Evolutionary conservation across 2,113 vertebrate genomes (phyloP).

Genomic region (Todiramphus saurophagus): DNA sequence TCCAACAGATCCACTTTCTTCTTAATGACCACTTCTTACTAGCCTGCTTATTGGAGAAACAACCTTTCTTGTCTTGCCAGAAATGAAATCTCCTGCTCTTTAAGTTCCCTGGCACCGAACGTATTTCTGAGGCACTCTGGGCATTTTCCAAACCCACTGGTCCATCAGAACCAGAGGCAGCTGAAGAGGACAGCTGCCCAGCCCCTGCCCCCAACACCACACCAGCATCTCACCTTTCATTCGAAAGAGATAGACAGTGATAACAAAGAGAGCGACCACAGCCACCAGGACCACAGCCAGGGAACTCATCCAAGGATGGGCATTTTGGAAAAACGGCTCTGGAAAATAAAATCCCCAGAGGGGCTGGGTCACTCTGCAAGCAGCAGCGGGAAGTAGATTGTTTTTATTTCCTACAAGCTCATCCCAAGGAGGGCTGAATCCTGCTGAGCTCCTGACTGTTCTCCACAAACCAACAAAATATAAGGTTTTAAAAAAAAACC

Average conservation of each 20-base stretch:
- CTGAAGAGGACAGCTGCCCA: too few species aligned
- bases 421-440: not conserved
- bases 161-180: accelerated
- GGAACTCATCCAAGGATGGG: not conserved
- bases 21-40: not conserved
- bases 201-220: not conserved
- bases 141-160: too few species aligned
- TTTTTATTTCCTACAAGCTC: not conserved
- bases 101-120: not conserved
- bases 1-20: too few species aligned
- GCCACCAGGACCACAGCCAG: not conserved
- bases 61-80: not conserved
- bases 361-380: not conserved
- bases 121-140: accelerated
- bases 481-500: too few species aligned
- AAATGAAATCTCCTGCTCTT: not conserved
- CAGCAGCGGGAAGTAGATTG: accelerated
- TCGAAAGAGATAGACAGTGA: not conserved
- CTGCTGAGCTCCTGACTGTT: not conserved
- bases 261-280: accelerated
- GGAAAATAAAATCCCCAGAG: not conserved
- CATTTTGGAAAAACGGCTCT: not conserved
- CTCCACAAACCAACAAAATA: not conserved
- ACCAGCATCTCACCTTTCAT: not conserved
- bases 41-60: not conserved